These are phyloP conservation scores for Tinamus major DNA, from an alignment of 2,797 vertebrate genomes.

Conservation along the genomic window DNA sequence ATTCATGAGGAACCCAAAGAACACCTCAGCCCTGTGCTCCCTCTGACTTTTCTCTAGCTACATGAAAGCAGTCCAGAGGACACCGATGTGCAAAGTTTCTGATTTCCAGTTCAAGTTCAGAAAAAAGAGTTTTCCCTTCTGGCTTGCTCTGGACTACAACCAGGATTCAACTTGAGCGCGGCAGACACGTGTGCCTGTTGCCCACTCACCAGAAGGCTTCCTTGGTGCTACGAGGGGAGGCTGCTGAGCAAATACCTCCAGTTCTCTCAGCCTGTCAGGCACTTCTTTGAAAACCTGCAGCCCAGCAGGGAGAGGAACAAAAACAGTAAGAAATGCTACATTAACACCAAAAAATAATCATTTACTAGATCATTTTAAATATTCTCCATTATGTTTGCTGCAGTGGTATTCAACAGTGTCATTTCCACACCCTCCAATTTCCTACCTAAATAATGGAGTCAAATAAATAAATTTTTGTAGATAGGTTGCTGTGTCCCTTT, in stretches of 20 bases:
- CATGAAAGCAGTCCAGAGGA: background rate
- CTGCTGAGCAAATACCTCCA: constrained; percentile 81
- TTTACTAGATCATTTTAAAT: background rate
- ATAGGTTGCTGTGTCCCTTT: background rate
- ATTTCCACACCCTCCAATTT: background rate
- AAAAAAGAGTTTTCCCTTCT: background rate
- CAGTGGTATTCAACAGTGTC: background rate
- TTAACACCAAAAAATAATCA: background rate
- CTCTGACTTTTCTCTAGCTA: background rate
- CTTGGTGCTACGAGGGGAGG: constrained; percentile 68
- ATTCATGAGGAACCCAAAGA: background rate
- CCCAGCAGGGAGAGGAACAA: background rate
- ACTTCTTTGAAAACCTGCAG: constrained; percentile 85
- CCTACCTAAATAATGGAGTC: background rate
- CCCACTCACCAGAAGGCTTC: constrained; percentile 58
- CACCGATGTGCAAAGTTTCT: accelerated
- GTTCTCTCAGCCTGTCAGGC: constrained; percentile 84
- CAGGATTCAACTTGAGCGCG: background rate
- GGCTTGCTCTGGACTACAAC: background rate
- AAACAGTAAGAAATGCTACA: background rate
- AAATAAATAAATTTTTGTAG: background rate
- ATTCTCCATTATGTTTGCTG: background rate
- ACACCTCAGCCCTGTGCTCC: accelerated
- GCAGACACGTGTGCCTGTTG: background rate
- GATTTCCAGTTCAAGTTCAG: background rate